A percentile compares a stretch with the other conserved stretches of the same genome.
These are phyloP conservation scores for Acromyrmex charruanus DNA, from an alignment of 1,140 invertebrate genomes.

Conservation along the genomic window DNA sequence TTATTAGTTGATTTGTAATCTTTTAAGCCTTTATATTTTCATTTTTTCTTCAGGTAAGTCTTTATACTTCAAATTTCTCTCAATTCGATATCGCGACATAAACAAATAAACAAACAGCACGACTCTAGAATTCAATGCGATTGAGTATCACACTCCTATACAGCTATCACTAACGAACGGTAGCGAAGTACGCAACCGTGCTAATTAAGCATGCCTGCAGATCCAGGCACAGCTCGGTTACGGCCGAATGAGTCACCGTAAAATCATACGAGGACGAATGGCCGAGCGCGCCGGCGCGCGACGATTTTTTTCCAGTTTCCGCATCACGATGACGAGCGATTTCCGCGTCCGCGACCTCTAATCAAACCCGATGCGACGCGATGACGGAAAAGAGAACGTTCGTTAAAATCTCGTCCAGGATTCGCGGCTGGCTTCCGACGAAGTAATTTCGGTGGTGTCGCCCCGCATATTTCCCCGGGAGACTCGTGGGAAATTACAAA, in stretches of 20 bases:
- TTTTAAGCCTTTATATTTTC: too few relatives aligned
- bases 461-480: background rate
- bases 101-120: background rate
- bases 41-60: too few relatives aligned
- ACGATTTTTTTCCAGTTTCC: constrained; percentile 30
- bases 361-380: constrained; percentile 38
- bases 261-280: constrained; percentile 36
- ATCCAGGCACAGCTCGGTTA: constrained; percentile 31
- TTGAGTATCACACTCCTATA: background rate
- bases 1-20: too few relatives aligned
- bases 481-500: constrained; percentile 46
- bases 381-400: constrained; percentile 7
- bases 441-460: constrained; percentile 35
- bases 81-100: background rate
- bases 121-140: background rate
- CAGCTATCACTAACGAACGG: constrained; percentile 19
- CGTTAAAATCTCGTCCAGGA: constrained; percentile 56
- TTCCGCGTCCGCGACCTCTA: constrained; percentile 43
- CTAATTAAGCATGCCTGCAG: constrained; percentile 36
- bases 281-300: background rate
- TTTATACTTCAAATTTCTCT: background rate
- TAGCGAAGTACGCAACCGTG: constrained; percentile 23
- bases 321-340: constrained; percentile 36
- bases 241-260: constrained; percentile 16
- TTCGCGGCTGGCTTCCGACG: background rate